Conservation (phyloP, 2,797 vertebrate genomes). For the Sardinella longiceps region DNA sequence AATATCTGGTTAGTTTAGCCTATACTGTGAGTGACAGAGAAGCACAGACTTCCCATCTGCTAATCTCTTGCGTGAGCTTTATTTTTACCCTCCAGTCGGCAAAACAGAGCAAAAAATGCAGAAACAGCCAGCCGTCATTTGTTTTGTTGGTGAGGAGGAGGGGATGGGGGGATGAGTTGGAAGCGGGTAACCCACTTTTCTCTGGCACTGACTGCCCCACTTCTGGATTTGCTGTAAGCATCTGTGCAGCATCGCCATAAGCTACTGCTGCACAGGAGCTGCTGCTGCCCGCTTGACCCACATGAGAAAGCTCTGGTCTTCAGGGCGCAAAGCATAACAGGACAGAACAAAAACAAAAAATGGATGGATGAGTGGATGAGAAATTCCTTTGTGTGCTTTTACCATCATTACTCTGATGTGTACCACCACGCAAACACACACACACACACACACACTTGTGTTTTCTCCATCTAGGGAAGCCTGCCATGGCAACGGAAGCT, state of each 20-base stretch:
- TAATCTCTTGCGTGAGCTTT: not conserved
- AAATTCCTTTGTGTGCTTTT: not conserved
- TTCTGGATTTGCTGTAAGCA: conserved; percentile 61
- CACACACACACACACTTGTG: not conserved
- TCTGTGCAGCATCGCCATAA: conserved; percentile 44
- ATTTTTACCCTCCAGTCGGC: not conserved
- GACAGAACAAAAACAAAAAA: not conserved
- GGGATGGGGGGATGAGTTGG: conserved; percentile 57
- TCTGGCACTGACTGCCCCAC: conserved; percentile 48
- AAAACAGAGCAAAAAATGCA: not conserved
- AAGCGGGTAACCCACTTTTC: conserved; percentile 64
- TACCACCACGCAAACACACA: not conserved
- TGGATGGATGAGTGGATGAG: not conserved
- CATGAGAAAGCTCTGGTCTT: conserved; percentile 47
- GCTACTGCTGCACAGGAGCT: not conserved
- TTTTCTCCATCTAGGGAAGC: not conserved
- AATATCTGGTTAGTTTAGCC: not conserved
- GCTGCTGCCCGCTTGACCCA: conserved; percentile 56
- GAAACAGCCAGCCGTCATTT: conserved; percentile 16
- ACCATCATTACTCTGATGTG: not conserved
- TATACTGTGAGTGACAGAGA: not conserved
- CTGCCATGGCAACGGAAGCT: conserved; percentile 37
- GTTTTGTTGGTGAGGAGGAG: conserved; percentile 37
- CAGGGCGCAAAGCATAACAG: not conserved
- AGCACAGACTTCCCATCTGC: not conserved